Conservation (phyloP, 2,113 vertebrate species). For the Antennarius striatus region DNA sequence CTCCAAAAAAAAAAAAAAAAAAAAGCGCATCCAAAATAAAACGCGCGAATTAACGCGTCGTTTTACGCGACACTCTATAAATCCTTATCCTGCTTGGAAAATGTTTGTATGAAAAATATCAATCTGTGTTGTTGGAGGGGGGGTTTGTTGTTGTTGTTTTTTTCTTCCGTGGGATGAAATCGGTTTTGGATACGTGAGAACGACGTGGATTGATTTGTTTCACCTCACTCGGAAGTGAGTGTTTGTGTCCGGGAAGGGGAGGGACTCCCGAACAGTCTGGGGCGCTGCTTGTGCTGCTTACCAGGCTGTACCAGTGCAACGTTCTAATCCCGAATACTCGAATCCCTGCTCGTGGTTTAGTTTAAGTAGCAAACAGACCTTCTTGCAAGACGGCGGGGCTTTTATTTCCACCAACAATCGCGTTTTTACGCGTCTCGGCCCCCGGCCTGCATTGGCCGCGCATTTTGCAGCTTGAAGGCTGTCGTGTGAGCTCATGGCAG, state of each 20-base stretch:
- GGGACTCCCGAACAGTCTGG: constrained; percentile 79
- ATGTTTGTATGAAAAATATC: too few relatives aligned
- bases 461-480: constrained; percentile 1
- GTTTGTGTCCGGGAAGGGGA: constrained; percentile 95
- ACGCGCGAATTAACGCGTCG: too few relatives aligned
- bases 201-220: constrained; percentile 92
- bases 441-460: constrained; percentile 23
- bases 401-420: constrained; percentile 1
- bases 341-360: neutral
- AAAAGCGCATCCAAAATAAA: too few relatives aligned
- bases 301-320: constrained; percentile 41
- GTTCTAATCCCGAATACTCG: constrained; percentile 22
- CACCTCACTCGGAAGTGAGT: constrained; percentile 94
- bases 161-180: constrained; percentile 3
- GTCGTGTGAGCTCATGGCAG: constrained; percentile 54
- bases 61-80: too few relatives aligned
- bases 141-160: too few relatives aligned
- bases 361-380: neutral
- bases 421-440: constrained; percentile 4
- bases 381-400: neutral
- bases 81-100: too few relatives aligned
- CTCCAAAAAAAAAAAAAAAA: too few relatives aligned
- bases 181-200: constrained; percentile 44
- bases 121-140: too few relatives aligned
- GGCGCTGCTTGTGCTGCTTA: constrained; percentile 52